Percentiles rank a stretch among this genome's conserved stretches.
These are phyloP conservation scores for Cygnus atratus DNA, from an alignment of 2,113 vertebrate genomes.

Conservation along the genomic window DNA sequence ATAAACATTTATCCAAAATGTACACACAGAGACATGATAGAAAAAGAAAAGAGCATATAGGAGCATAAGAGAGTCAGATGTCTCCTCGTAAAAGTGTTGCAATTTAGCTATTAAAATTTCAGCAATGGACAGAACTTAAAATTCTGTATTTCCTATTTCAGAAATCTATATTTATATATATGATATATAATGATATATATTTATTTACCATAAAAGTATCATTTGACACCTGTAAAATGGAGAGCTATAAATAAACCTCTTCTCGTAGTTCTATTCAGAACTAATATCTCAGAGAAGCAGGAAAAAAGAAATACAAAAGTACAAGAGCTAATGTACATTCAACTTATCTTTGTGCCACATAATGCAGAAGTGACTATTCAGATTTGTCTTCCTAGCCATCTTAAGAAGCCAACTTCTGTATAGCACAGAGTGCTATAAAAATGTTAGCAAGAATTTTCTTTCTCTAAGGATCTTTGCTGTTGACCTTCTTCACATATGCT, in stretches of 20 bases:
- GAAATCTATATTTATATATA: background rate
- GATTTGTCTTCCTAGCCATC: background rate
- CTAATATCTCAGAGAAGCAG: background rate
- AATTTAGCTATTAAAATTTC: background rate
- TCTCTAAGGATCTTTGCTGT: background rate
- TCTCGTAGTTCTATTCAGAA: background rate
- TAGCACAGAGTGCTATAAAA: background rate
- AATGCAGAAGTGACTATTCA: background rate
- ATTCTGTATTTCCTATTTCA: background rate
- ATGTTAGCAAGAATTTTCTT: background rate
- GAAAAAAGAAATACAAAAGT: background rate
- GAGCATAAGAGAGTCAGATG: background rate
- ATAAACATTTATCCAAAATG: background rate
- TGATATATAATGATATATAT: no score
- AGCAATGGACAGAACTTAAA: background rate
- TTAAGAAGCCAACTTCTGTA: background rate
- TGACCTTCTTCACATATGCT: conserved; percentile 47
- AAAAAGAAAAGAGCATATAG: background rate
- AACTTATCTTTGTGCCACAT: background rate
- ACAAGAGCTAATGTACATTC: background rate
- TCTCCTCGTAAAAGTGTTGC: background rate
- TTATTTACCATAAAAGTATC: background rate
- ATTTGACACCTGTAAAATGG: background rate
- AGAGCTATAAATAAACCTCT: background rate
- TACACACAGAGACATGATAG: background rate